These are phyloP conservation scores for Leptopilina drosophilae DNA, from an alignment of 2,888 invertebrate species.

Conservation along the genomic window DNA sequence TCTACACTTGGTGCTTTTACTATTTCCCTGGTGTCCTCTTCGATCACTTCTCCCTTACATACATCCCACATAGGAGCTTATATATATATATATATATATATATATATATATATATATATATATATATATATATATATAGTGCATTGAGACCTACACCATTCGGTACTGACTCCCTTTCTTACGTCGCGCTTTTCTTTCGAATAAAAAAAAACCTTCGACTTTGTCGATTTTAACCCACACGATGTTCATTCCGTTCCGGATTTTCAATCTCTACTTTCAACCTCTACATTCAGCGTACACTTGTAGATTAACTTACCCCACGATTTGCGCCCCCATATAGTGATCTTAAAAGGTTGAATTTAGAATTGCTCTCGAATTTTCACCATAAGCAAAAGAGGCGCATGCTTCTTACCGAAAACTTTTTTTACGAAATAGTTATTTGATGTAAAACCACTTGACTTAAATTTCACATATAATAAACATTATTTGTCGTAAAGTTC, in stretches of 20 bases:
- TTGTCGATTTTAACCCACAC: conserved; percentile 42
- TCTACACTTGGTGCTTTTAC: conserved; percentile 64
- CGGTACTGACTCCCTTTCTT: conserved; percentile 1
- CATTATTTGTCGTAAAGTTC: too few relatives aligned
- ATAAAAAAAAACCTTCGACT: conserved; percentile 46
- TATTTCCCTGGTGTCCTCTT: conserved; percentile 62
- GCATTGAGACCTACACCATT: conserved; percentile 37
- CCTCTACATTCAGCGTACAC: not conserved
- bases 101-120: too few relatives aligned
- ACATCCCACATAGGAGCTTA: conserved; percentile 14
- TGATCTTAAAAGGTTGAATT: not conserved
- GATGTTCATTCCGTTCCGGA: not conserved
- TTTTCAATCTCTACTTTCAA: not conserved
- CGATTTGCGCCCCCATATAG: not conserved
- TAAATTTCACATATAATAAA: too few relatives aligned
- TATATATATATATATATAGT: too few relatives aligned
- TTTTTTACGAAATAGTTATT: too few relatives aligned
- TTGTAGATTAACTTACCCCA: not conserved
- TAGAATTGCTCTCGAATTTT: not conserved
- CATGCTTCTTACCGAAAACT: too few relatives aligned
- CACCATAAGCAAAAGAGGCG: too few relatives aligned
- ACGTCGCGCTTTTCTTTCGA: conserved; percentile 42
- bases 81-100: too few relatives aligned
- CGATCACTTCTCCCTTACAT: conserved; percentile 38
- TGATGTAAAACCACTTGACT: too few relatives aligned